Base-by-base conservation (phyloP, 2,888 invertebrate species). In the Silvanus unidentatus region DNA sequence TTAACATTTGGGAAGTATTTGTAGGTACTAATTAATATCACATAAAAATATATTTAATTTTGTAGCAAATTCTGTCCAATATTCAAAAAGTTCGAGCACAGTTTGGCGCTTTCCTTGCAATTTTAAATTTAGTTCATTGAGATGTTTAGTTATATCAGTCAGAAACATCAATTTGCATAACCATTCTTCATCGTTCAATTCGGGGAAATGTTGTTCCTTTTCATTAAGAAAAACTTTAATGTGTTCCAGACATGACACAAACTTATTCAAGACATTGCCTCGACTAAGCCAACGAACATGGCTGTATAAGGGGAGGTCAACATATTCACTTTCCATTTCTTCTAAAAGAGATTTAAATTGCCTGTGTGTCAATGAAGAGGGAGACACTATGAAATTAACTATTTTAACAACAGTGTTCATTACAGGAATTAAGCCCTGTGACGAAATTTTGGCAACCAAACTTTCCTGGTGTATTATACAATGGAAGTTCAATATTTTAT, bases 31-130 rank as follows among this genome's bases (percentile, higher is more conserved):
- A 44, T 45, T 46, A n/a, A n/a, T n/a, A n/a, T n/a, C n/a, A n/a
- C n/a, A n/a, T n/a, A n/a, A n/a, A n/a, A n/a, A n/a, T n/a, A 46
- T 39, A 45, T 46, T 39, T 42, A 46, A 44, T 46, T 46, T 46
- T 43, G 42, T 46, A 44, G 42, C 28, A 39, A 44, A 44, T 43
- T 16, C 42, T 34, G 28, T 44, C 44, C 40, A 44, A 39, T 38
- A 44, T 40, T 40, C 44, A 40, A 39, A 40, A 35, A 44, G 39
- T 39, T 44, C 44, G 14, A 40, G 35, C 13, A 44, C 40, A 40
- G 34, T 40, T 40, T 44, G 32, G 27, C 44, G 14, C 40, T 27
- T 39, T 44, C 40, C 40, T 44, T 44, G 44, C 40, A 44, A 34
- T 39, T 16, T 44, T 40, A 44, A 40, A 32, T 44, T 44, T 44